Evolutionary conservation across 2,113 vertebrate genomes (phyloP).

Genomic region (Periophthalmodon schlosseri): DNA sequence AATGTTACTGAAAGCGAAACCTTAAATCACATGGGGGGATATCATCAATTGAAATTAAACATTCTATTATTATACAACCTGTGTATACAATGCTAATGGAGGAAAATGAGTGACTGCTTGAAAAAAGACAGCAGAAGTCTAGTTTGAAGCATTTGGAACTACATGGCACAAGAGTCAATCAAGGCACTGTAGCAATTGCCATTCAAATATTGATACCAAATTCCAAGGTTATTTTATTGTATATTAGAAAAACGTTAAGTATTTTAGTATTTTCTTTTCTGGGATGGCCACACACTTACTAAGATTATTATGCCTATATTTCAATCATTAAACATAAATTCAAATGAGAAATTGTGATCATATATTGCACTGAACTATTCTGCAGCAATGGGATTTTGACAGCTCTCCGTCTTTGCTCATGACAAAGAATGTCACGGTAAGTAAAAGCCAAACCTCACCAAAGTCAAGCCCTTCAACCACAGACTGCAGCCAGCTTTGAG

Average conservation of each 20-base stretch:
- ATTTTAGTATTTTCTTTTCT: background rate
- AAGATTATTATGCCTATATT: no score
- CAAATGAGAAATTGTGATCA: background rate
- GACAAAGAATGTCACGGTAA: slow-evolving; percentile 10
- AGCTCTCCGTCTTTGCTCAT: slow-evolving; percentile 2
- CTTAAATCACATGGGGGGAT: background rate
- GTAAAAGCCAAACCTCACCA: slow-evolving; percentile 26
- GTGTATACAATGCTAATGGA: background rate
- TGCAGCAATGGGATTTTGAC: background rate
- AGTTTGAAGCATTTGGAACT: background rate
- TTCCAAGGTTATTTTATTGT: no score
- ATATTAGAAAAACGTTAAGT: no score
- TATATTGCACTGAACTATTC: slow-evolving; percentile 29
- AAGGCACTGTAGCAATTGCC: no score
- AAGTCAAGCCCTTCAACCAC: slow-evolving; percentile 10
- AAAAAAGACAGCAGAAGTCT: background rate
- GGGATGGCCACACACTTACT: background rate
- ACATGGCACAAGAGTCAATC: background rate
- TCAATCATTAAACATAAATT: background rate
- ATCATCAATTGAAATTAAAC: no score
- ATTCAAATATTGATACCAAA: no score
- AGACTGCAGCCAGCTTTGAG: slow-evolving; percentile 40
- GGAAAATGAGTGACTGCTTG: no score
- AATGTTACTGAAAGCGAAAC: slow-evolving; percentile 10
- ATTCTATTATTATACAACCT: background rate